A percentile compares a stretch with the other conserved stretches of the same genome.
phyloP scores from a whole-genome alignment of 2,888 invertebrate genomes.

The Lomographa bimaculata region DNA sequence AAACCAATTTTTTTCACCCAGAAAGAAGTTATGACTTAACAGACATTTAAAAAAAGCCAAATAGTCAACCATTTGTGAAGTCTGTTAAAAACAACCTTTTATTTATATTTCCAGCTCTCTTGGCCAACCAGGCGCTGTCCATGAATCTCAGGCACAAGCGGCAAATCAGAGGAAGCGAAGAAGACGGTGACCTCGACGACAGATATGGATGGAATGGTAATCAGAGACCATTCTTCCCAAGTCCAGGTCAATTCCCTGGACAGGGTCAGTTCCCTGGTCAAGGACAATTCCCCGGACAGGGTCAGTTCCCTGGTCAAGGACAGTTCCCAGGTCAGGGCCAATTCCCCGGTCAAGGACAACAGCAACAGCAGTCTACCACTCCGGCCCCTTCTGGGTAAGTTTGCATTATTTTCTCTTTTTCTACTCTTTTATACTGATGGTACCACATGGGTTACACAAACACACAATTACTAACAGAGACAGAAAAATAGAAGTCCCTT shows the following conservation, averaged over 20 bases:
- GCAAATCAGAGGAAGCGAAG: conserved; percentile 33
- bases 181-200: conserved; percentile 51
- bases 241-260: conserved; percentile 23
- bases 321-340: conserved; percentile 22
- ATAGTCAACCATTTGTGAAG: no score
- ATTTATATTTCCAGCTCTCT: conserved; percentile 39
- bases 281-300: conserved; percentile 25
- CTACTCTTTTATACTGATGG: no score
- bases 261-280: conserved; percentile 26
- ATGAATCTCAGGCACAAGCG: conserved; percentile 47
- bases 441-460: no score
- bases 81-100: no score
- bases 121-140: conserved; percentile 41
- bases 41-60: no score
- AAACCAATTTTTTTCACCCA: no score
- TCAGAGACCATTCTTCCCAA: conserved; percentile 15
- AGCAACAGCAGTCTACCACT: conserved; percentile 18
- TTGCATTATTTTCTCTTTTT: no score
- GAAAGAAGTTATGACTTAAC: no score
- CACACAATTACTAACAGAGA: no score
- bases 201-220: conserved; percentile 50
- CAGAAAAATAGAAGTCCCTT: no score
- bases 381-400: conserved; percentile 29
- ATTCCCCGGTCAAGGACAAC: conserved; percentile 24
- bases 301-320: conserved; percentile 21